These are phyloP conservation scores for Mystacides longicornis DNA, from an alignment of 2,888 invertebrate species.

Conservation along the genomic window DNA sequence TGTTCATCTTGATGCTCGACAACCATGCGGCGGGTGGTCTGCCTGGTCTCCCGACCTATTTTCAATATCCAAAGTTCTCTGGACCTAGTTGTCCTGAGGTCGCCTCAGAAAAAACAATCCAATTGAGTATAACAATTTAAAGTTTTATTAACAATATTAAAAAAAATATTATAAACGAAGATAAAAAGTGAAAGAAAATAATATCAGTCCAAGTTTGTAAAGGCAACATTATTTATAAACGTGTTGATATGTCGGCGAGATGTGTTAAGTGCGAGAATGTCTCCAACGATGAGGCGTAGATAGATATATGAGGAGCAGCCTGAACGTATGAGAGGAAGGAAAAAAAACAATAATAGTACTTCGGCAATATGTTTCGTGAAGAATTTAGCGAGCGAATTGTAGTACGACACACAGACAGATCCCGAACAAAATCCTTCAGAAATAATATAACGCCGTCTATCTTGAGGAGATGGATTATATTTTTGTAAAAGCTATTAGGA, in stretches of 20 bases:
- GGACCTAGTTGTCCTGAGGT: too few species aligned
- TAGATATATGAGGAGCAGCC: too few species aligned
- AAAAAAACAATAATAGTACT: constrained; percentile 1
- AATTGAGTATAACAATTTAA: too few species aligned
- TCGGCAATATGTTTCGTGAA: constrained; percentile 5
- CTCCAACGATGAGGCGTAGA: background rate
- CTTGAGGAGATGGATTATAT: constrained; percentile 19
- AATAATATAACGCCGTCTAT: constrained; percentile 7
- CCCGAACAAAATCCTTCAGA: constrained; percentile 9
- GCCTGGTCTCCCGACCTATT: too few species aligned
- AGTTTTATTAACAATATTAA: too few species aligned
- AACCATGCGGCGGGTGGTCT: too few species aligned
- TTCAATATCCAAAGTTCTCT: too few species aligned
- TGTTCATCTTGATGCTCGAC: too few species aligned
- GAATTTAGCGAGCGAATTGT: constrained; percentile 3
- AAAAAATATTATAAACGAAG: background rate
- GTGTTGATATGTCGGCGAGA: constrained; percentile 4
- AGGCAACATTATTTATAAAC: background rate
- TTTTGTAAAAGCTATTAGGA: constrained; percentile 26
- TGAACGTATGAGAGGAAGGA: background rate
- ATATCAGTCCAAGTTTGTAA: background rate
- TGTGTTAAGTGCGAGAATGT: constrained; percentile 1
- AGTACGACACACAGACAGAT: constrained; percentile 9
- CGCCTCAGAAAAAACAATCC: too few species aligned
- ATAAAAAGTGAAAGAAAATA: background rate